Conservation (phyloP, 2,113 vertebrate genomes). For the Corythaixoides concolor region DNA sequence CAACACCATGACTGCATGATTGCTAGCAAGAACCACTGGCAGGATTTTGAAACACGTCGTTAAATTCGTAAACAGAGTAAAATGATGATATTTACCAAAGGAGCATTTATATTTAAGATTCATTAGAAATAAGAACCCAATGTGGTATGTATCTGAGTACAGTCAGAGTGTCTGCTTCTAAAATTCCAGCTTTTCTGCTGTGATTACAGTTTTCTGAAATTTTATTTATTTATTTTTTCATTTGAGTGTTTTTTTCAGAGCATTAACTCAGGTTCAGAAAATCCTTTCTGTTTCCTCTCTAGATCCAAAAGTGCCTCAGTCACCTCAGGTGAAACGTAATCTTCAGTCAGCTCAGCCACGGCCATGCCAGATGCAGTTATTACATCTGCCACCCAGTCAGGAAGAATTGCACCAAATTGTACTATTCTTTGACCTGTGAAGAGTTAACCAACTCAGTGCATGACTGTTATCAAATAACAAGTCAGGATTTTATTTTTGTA, state of each 20-base stretch:
- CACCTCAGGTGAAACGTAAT: not conserved
- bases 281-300: not conserved
- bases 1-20: not conserved
- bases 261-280: not conserved
- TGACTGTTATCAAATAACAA: slow-evolving; percentile 9
- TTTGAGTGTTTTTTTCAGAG: not conserved
- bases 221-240: not conserved
- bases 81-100: not conserved
- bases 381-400: not conserved
- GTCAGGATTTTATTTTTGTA: not conserved
- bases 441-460: slow-evolving; percentile 20
- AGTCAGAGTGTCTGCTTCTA: not conserved
- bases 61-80: not conserved
- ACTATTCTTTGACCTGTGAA: slow-evolving; percentile 34
- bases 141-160: not conserved
- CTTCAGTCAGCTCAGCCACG: not conserved
- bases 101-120: not conserved
- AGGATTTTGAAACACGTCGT: not conserved
- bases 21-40: not conserved
- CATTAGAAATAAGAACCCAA: not conserved
- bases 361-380: not conserved
- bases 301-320: not conserved
- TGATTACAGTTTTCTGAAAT: not conserved
- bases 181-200: not conserved
- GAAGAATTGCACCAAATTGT: slow-evolving; percentile 8